Conservation (phyloP, 92 coral and sea anemone species). For the Phenganax stokvisi region DNA sequence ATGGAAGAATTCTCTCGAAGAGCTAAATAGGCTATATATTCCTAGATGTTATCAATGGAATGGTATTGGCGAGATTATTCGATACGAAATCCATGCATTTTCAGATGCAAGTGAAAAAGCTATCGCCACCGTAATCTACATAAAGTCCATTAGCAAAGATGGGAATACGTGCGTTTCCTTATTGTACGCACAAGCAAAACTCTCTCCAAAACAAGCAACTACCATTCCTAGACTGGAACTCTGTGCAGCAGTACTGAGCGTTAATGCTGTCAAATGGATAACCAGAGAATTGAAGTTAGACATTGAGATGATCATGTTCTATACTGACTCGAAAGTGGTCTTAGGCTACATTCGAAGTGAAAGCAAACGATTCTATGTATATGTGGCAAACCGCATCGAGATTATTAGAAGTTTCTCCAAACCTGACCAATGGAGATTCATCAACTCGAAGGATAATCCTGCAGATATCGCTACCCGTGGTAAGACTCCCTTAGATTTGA, state of each 20-base stretch:
- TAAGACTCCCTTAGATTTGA: constrained; percentile 15
- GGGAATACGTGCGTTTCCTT: constrained; percentile 21
- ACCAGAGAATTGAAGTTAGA: constrained; percentile 35
- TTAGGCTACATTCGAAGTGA: constrained; percentile 41
- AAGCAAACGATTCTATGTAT: constrained; percentile 36
- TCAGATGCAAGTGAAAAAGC: constrained; percentile 50
- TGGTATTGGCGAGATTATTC: constrained; percentile 11
- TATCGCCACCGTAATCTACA: constrained; percentile 38
- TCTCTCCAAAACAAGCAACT: constrained; percentile 35
- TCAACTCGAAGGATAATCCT: constrained; percentile 33
- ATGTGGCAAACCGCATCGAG: constrained; percentile 44
- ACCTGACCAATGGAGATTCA: constrained; percentile 43
- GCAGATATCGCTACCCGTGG: constrained; percentile 41
- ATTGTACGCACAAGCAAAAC: constrained; percentile 48
- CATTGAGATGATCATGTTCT: constrained; percentile 26
- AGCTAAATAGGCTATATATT: constrained; percentile 17
- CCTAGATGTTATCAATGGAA: constrained; percentile 44
- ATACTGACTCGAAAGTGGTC: constrained; percentile 47
- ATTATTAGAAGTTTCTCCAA: constrained; percentile 34
- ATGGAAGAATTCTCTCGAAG: constrained; percentile 41
- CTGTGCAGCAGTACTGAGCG: constrained; percentile 45
- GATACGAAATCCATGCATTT: constrained; percentile 42
- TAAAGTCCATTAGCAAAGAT: constrained; percentile 11
- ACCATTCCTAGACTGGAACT: constrained; percentile 41
- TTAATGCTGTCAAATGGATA: constrained; percentile 34